Base-by-base conservation (phyloP, 92 coral and sea anemone genomes). In the Heliopora coerulea region DNA sequence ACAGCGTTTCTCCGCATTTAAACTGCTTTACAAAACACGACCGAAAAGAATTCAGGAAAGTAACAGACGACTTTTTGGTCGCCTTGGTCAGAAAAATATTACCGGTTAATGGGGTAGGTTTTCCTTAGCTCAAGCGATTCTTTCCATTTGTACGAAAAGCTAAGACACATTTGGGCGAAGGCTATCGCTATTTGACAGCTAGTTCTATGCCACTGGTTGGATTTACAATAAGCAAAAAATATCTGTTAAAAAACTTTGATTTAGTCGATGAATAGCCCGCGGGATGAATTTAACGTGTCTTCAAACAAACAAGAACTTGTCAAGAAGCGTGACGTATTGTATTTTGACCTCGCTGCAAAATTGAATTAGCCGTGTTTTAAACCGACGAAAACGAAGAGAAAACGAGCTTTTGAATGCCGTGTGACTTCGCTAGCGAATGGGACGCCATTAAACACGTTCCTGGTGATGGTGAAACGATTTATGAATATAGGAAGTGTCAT, bases 291-390 rank as follows among this genome's bases (percentile, higher is more conserved):
- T 24, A 54, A 37, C 37, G 34, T 70, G 31, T 41, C 60, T 68
- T 70, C 62, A 58, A 70, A 52, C 62, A 70, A 70, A 70, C 32
- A 70, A 54, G 62, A 70, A 54, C 7, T 66, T 70, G 56, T 37
- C 58, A 56, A 54, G 58, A 44, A 32, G 56, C 77, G 63, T 70
- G 77, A 70, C 77, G 77, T 70, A 54, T 70, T 70, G 62, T 70
- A 54, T 70, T 70, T 52, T 70, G 77, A 70, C 63, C 77, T 70
- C 75, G 62, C 41, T 70, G 29, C 42, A 63, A 54, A 70, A 70
- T 70, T 70, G 24, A 69, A 70, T 70, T 70, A 44, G 62, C 28
- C 10, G 44, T 18, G 31, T 19, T 32, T 70, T 32, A n/a, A 32
- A 37, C 8, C 33, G 74, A 25, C 13, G 17, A 70, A 70, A 70